Evolutionary conservation across 2,113 vertebrate species (phyloP).

Genomic region (Clarias macrocephalus): DNA sequence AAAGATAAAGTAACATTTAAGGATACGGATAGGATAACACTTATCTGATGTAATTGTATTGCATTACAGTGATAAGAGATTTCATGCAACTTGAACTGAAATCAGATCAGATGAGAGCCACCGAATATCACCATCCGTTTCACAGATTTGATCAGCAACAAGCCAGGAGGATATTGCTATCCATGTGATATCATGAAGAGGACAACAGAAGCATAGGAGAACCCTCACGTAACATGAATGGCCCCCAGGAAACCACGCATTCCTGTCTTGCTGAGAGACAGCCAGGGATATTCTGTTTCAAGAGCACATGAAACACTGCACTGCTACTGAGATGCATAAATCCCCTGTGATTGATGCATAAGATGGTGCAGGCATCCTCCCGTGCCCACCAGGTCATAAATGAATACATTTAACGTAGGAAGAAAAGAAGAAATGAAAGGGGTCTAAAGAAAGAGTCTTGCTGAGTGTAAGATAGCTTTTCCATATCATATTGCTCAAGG

Average conservation of each 20-base stretch:
- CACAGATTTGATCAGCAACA: constrained; percentile 13
- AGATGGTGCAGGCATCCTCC: not conserved
- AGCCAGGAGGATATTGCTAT: constrained; percentile 21
- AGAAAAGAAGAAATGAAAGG: not conserved
- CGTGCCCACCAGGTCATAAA: not conserved
- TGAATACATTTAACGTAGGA: not conserved
- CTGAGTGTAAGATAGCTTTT: not conserved
- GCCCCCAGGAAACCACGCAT: not conserved
- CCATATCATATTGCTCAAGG: not conserved
- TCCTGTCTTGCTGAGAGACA: not conserved
- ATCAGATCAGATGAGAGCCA: constrained; percentile 4
- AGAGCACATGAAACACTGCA: not conserved
- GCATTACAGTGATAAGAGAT: not conserved
- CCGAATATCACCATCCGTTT: constrained; percentile 2
- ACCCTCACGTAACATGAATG: not conserved
- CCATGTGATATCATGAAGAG: constrained; percentile 14
- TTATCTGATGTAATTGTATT: constrained; percentile 11
- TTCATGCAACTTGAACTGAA: constrained; percentile 14
- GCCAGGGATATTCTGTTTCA: constrained; percentile 7
- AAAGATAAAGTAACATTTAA: too few relatives aligned
- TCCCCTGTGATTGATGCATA: constrained; percentile 14
- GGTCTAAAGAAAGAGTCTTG: not conserved
- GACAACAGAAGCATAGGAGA: constrained; percentile 1
- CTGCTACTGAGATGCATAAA: not conserved
- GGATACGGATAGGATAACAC: not conserved